These are phyloP conservation scores for Drosophila biarmipes DNA, from an alignment of 1,140 invertebrate species.

Conservation along the genomic window DNA sequence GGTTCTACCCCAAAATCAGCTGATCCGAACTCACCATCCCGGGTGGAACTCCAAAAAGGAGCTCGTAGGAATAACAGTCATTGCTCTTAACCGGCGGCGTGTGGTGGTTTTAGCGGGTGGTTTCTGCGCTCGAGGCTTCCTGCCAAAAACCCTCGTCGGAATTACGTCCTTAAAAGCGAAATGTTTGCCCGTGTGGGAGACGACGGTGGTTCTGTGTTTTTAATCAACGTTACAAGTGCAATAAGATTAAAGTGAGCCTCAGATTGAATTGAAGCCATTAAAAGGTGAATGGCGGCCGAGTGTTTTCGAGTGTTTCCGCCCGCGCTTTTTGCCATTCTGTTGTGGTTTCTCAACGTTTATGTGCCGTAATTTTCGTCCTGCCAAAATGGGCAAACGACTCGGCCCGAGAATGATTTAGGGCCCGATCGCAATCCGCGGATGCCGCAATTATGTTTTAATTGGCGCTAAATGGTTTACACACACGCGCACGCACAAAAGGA, in stretches of 20 bases:
- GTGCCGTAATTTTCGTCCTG: conserved; percentile 49
- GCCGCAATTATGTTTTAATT: conserved; percentile 81
- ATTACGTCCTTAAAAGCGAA: conserved; percentile 39
- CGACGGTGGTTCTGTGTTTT: conserved; percentile 20
- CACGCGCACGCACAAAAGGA: conserved; percentile 32
- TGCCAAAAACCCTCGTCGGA: conserved; percentile 11
- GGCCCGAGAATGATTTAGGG: conserved; percentile 67
- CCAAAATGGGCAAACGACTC: conserved; percentile 9
- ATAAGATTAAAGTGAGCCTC: conserved; percentile 60
- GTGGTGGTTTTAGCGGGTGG: conserved; percentile 18
- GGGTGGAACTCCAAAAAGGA: conserved; percentile 40
- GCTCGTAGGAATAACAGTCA: conserved; percentile 15
- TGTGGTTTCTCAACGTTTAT: conserved; percentile 15
- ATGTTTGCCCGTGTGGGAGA: not conserved
- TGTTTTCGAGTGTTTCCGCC: conserved; percentile 38
- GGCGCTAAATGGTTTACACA: conserved; percentile 73
- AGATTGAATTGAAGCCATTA: conserved; percentile 45
- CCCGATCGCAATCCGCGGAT: conserved; percentile 69
- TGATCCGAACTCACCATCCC: conserved; percentile 24
- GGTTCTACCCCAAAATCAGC: conserved; percentile 25
- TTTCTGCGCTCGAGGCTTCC: conserved; percentile 1
- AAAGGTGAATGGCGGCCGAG: conserved; percentile 20
- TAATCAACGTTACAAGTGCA: conserved; percentile 51
- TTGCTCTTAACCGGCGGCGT: conserved; percentile 38
- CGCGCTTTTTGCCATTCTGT: conserved; percentile 52